Evolutionary conservation across 1,140 invertebrate genomes (phyloP), one percentile per base, ranked within the genome.

Genomic region (Aphelenchoides besseyi): DNA sequence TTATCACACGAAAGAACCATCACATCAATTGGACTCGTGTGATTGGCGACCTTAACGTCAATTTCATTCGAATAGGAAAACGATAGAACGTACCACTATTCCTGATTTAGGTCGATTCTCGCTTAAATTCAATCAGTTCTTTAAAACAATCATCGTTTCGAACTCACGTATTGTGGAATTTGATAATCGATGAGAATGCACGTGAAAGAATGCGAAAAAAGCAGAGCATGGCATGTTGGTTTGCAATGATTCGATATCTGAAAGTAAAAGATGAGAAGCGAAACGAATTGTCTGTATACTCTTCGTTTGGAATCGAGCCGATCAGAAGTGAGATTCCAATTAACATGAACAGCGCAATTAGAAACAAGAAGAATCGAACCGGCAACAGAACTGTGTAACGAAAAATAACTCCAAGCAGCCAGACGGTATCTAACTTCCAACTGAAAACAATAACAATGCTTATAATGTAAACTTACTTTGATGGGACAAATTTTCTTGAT

Each of bases 11-110:
- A 94, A 52, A 98, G 88, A 73, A 98, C 90, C 69, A 98, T 89
- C 52, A 94, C 94, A 87, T 99, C 96, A 74, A 98, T 95, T 1
- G 96, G 96, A 70, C 94, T 96, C 0, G 96, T 99, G 86, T 99
- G 96, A 88, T 98, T 98, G 55, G 96, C 95, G 18, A 98, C 96
- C 87, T 74, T 28, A 16, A 74, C 72, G 71, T 29, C 12, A 48
- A 48, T 23, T 12, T 12, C 12, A 23, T 12, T 16, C 12, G 41
- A 48, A 48, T 48, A 48, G 12, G 41, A 48, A 48, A 12, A 16
- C 12, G 23, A 23, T 16, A 48, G 41, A 48, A 48, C 41, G 12
- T 36, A 61, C 63, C 16, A 66, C 63, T 23, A 98, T 97, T 52
- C 78, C 76, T 1, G 66, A 57, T 29, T 29, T 70, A 2, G 76